phyloP scores from a whole-genome alignment of 2,888 invertebrate species.

The Dynastes grantii region DNA sequence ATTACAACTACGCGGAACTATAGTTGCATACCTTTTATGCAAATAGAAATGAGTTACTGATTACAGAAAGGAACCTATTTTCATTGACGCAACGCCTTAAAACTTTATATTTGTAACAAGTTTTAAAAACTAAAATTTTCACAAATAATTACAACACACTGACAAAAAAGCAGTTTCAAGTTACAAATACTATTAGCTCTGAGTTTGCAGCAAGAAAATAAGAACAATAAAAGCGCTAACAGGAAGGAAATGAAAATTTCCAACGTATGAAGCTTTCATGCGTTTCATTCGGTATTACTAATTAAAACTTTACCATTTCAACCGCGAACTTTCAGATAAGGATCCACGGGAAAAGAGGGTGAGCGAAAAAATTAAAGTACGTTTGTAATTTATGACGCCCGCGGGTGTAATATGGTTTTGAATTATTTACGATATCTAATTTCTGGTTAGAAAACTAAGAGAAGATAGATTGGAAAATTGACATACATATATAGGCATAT shows the following conservation, averaged over 20 bases:
- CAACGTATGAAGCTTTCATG: not conserved
- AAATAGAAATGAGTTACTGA: no score
- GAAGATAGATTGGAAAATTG: not conserved
- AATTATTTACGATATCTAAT: constrained; percentile 51
- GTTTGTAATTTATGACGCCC: constrained; percentile 28
- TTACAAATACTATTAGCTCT: no score
- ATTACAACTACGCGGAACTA: no score
- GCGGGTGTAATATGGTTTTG: constrained; percentile 32
- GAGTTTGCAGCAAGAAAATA: not conserved
- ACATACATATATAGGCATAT: no score
- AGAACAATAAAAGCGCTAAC: not conserved
- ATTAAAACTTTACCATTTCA: constrained; percentile 42
- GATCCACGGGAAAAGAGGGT: constrained; percentile 11
- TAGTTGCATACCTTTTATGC: no score
- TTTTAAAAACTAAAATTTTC: no score
- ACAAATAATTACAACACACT: no score
- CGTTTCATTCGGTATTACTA: constrained; percentile 28
- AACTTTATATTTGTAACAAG: no score
- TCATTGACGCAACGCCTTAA: no score
- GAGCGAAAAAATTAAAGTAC: constrained; percentile 23
- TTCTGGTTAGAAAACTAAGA: constrained; percentile 41
- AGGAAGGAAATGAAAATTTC: constrained; percentile 14
- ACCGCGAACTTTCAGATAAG: constrained; percentile 19
- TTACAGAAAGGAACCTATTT: no score
- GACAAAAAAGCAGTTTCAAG: no score